These are phyloP conservation scores for Callimorpha dominula DNA, from an alignment of 2,888 invertebrate species.

Conservation along the genomic window DNA sequence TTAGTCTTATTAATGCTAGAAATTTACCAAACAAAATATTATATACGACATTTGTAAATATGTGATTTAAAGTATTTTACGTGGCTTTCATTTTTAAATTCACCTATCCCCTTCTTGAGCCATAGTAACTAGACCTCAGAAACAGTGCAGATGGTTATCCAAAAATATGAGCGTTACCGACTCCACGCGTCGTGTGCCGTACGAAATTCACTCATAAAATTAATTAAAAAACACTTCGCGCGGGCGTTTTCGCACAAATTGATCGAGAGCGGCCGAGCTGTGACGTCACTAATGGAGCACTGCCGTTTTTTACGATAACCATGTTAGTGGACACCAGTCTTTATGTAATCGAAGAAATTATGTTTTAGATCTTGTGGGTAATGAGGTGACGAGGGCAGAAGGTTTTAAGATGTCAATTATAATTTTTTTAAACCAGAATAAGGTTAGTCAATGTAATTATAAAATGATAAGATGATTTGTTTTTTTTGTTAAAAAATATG, in stretches of 20 bases:
- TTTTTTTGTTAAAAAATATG: no score
- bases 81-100: no score
- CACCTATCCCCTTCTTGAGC: neutral
- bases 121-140: neutral
- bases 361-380: slow-evolving; percentile 37
- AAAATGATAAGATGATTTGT: neutral
- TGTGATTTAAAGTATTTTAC: no score
- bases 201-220: slow-evolving; percentile 83
- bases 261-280: slow-evolving; percentile 75
- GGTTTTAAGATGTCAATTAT: slow-evolving; percentile 30
- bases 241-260: slow-evolving; percentile 83
- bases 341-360: slow-evolving; percentile 55
- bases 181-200: slow-evolving; percentile 61
- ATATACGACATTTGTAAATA: no score
- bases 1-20: neutral
- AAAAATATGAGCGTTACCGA: neutral
- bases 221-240: slow-evolving; percentile 86
- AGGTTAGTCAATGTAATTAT: neutral
- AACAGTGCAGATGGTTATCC: no score
- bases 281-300: slow-evolving; percentile 83
- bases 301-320: slow-evolving; percentile 66
- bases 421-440: neutral
- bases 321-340: slow-evolving; percentile 63
- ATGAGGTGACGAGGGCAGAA: slow-evolving; percentile 28
- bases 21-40: neutral